These are phyloP conservation scores for Typhlichthys subterraneus DNA, from an alignment of 2,797 vertebrate genomes.

Conservation along the genomic window DNA sequence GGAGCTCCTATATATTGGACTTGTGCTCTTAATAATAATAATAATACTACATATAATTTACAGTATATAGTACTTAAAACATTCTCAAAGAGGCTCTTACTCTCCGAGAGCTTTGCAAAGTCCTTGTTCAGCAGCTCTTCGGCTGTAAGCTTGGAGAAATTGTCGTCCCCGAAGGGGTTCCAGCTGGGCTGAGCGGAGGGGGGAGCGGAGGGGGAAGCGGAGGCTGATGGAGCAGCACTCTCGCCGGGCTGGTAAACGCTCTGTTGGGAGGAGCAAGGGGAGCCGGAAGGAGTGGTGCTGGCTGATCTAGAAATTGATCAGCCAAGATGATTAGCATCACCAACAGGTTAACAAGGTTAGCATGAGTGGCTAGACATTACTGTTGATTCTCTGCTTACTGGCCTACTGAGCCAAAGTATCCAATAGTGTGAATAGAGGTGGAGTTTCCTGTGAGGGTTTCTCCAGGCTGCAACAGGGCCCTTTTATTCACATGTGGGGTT, in stretches of 20 bases:
- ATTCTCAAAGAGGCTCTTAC: slow-evolving; percentile 62
- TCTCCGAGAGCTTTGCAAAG: slow-evolving; percentile 91
- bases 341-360: slow-evolving; percentile 4
- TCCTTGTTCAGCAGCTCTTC: slow-evolving; percentile 99
- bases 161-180: slow-evolving; percentile 98
- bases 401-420: slow-evolving; percentile 25
- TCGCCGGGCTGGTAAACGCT: slow-evolving; percentile 88
- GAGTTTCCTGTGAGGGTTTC: slow-evolving; percentile 31
- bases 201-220: slow-evolving; percentile 57
- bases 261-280: slow-evolving; percentile 95
- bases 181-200: slow-evolving; percentile 81
- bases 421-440: slow-evolving; percentile 36
- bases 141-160: slow-evolving; percentile 96
- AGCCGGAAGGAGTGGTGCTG: slow-evolving; percentile 96
- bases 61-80: too few relatives aligned
- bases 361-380: background rate
- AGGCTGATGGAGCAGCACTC: slow-evolving; percentile 58
- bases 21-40: background rate
- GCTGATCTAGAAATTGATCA: slow-evolving; percentile 83
- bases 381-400: slow-evolving; percentile 13
- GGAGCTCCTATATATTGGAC: background rate
- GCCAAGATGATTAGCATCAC: too few relatives aligned
- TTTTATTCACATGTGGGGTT: slow-evolving; percentile 31
- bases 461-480: slow-evolving; percentile 43
- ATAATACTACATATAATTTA: too few relatives aligned